Evolutionary conservation across 2,888 invertebrate genomes (phyloP), one percentile per base, ranked within the genome.

Genomic region (Escarpia spicata): DNA sequence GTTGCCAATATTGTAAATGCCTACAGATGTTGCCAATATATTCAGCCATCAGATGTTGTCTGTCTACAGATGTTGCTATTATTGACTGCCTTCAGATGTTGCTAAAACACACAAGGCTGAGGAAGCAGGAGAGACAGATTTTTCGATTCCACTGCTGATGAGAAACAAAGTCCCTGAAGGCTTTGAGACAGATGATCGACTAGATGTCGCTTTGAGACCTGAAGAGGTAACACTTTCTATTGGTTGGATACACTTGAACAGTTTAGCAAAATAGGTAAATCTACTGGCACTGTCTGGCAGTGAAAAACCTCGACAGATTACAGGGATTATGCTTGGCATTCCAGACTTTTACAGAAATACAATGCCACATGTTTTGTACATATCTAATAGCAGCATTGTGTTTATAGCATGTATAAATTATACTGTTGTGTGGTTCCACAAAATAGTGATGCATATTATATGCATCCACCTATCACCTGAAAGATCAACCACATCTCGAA

Each of bases 141-240:
- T 95, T 10, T 94, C 95, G 44, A 96, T 97, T 92, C 97, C 97
- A 1, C 94, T 97, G 31, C 94, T 97, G 89, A 95, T 97, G 95
- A 95, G 96, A 93, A 97, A 97, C 94, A 96, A 96, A 93, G 95
- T 97, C 43, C 97, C 97, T n/a, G 96, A 96, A 31, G 97, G 97
- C 1, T 97, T 94, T 95, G 97, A 97, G 94, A 96, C 96, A 4
- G 97, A 97, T 94, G 96, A 96, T 2, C 96, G 95, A 93, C 94
- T 97, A 91, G 96, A 97, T 95, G 97, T 97, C 1, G 95, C 96
- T 4, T 94, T 97, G 15, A 94, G 97, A 92, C 96, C 97, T 9
- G 96, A 96, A 92, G 96, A 95, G 95, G 96, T 96, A 44, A 44
- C n/a, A 9, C 52, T 52, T 52, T 52, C 9, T n/a, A 91, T 44